Base-by-base conservation (phyloP, 2,797 vertebrate species). In the Manis pentadactyla region DNA sequence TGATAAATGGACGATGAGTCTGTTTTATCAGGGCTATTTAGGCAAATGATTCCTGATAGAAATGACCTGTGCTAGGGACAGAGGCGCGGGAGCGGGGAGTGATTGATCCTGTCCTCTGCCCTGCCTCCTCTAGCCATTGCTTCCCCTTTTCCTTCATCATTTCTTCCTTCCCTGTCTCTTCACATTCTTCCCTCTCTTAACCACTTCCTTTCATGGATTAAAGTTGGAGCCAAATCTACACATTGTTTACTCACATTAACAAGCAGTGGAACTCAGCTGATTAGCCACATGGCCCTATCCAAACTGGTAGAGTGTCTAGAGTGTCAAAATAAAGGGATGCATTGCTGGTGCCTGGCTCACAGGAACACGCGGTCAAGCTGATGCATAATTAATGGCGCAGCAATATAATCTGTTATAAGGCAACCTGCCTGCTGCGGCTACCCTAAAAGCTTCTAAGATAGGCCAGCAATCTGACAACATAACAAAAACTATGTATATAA, bases 301-400 rank as follows among this genome's bases (percentile, higher is more conserved):
- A 95, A 96, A 77, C 71, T 87, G 89, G 79, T 94, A 87, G 93
- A 93, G n/a, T 94, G 90, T 96, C 95, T 94, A 87, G 93, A 93
- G n/a, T 94, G 90, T 96, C 95, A 93, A 55, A 94, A 96, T 68
- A 93, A 96, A 89, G 78, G 87, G 55, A 49, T 94, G 49, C 37
- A 7, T 63, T 73, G 61, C 63, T 53, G 59, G n/a, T 1, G 10
- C 55, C 42, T 82, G 91, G 93, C 83, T 94, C 90, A 68, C 27
- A 9, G 46, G 46, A 46, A 46, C 46, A 46, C 46, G 37, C 1
- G 55, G 87, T 59, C 55, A 1, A 14, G 37, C 4, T 73, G 77
- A 95, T 96, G 96, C 94, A 82, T 97, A 90, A 95, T 95, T 87
- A 81, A 96, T 59, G 7, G n/a, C 82, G 71, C 14, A 59, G 61